phyloP scores from a whole-genome alignment of 2,113 vertebrate species.

The Falco punctatus region DNA sequence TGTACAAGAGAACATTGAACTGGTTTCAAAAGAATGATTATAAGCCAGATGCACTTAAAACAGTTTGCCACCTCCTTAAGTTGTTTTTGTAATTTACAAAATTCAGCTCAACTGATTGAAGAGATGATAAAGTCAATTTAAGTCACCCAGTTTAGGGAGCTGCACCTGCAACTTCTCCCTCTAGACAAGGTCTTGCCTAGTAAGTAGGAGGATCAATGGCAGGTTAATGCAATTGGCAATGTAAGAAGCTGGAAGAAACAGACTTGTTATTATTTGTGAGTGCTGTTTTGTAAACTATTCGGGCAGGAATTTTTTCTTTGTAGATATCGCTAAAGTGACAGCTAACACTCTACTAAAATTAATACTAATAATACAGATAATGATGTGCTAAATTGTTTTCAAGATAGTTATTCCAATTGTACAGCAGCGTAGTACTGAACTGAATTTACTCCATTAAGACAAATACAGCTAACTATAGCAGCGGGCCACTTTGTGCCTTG shows the following conservation, averaged over 20 bases:
- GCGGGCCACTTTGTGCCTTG: not conserved
- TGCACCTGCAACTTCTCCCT: conserved; percentile 50
- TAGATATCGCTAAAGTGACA: conserved; percentile 4
- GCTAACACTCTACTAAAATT: conserved; percentile 13
- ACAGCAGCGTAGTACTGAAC: not conserved
- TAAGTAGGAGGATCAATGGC: conserved; percentile 61
- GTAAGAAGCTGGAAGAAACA: conserved; percentile 5
- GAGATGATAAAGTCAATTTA: conserved; percentile 66
- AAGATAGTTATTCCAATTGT: conserved; percentile 14
- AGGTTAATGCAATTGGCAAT: conserved; percentile 47
- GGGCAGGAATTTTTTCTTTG: not conserved
- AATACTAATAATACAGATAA: conserved; percentile 28
- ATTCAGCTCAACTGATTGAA: conserved; percentile 49
- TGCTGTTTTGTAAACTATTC: conserved; percentile 23
- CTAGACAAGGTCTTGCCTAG: conserved; percentile 53
- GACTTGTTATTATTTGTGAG: not conserved
- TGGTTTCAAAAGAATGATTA: conserved; percentile 29
- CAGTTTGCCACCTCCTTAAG: conserved; percentile 45
- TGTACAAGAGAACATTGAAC: not conserved
- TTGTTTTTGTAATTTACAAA: conserved; percentile 64
- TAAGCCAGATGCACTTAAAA: conserved; percentile 50
- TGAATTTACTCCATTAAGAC: not conserved
- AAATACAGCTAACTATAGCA: not conserved
- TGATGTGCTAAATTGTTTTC: conserved; percentile 41
- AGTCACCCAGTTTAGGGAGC: conserved; percentile 38